Percentiles rank a stretch among this genome's conserved stretches.
Evolutionary conservation across 2,797 vertebrate genomes (phyloP).

Genomic region (Platalea minor): DNA sequence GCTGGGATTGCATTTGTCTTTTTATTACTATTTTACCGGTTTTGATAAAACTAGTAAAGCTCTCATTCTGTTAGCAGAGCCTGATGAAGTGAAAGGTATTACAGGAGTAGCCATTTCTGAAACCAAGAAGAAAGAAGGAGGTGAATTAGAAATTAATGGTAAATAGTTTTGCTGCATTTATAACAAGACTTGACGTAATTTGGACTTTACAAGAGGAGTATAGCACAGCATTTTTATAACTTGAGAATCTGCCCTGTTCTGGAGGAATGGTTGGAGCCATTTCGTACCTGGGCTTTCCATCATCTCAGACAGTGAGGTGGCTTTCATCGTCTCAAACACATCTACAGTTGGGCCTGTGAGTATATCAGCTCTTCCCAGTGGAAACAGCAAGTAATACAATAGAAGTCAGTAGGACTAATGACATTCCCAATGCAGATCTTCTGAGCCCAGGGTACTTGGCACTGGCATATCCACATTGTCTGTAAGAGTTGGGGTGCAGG

Average conservation of each 20-base stretch:
- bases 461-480: accelerated
- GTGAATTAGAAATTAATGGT: neutral
- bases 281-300: neutral
- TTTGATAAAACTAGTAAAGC: neutral
- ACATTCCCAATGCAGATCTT: neutral
- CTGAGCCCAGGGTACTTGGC: neutral
- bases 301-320: neutral
- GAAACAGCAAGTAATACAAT: neutral
- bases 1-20: neutral
- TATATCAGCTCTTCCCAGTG: neutral
- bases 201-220: neutral
- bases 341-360: neutral
- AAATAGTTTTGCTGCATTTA: neutral
- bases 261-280: neutral
- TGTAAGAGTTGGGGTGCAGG: neutral
- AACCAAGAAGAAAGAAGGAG: neutral
- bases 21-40: neutral
- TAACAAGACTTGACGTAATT: neutral
- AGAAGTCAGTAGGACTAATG: neutral
- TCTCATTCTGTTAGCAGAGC: neutral
- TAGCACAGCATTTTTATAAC: neutral
- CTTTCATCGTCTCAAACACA: neutral
- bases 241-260: neutral
- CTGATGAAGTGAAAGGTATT: neutral
- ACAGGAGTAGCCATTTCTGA: neutral